Base-by-base conservation (phyloP, 2,888 invertebrate genomes). In the Hydrotaea cyrtoneurina region DNA sequence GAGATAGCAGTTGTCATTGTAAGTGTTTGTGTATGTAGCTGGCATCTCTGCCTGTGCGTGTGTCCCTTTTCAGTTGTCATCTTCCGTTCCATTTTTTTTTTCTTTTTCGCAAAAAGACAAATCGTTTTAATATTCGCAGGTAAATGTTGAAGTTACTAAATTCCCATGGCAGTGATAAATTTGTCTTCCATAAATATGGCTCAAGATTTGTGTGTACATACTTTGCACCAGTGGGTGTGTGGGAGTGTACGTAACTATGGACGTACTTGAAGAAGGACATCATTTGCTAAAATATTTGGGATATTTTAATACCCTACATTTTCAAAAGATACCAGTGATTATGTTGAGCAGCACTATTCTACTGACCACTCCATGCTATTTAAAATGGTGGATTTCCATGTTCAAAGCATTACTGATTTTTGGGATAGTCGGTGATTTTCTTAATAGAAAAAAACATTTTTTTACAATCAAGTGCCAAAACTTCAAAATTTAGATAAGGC, bases 91-190 rank as follows among this genome's bases (percentile, higher is more conserved):
- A 8, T 57, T 64, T 57, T 26, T 23, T 57, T 64, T 57, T 26
- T 46, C 21, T 81, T 13, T 53, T 66, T 64, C 69, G 17, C 71
- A 81, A 81, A 78, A 81, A 84, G 83, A 84, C 83, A 84, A 84
- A 84, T 84, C 62, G 81, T 84, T 84, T 84, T 84, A 84, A 84
- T 84, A 84, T 84, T 84, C 81, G 64, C 81, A 81, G 83, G 83
- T 84, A 84, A 84, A 84, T 81, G 80, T 78, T 78, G 36, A 78
- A 75, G 71, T 75, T 66, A 81, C 19, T 75, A 76, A 78, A 81
- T 81, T 84, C 78, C 72, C 78, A 57, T 81, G 78, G 75, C 83
- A 84, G 78, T 84, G 81, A 84, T 81, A 84, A 84, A 84, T 84
- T 81, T 72, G 78, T 75, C 81, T 62, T 76, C 81, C 81, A 81